A percentile compares a stretch with the other conserved stretches of the same genome.
These are phyloP conservation scores for Drosophila suzukii DNA, from an alignment of 1,140 invertebrate genomes.

Conservation along the genomic window DNA sequence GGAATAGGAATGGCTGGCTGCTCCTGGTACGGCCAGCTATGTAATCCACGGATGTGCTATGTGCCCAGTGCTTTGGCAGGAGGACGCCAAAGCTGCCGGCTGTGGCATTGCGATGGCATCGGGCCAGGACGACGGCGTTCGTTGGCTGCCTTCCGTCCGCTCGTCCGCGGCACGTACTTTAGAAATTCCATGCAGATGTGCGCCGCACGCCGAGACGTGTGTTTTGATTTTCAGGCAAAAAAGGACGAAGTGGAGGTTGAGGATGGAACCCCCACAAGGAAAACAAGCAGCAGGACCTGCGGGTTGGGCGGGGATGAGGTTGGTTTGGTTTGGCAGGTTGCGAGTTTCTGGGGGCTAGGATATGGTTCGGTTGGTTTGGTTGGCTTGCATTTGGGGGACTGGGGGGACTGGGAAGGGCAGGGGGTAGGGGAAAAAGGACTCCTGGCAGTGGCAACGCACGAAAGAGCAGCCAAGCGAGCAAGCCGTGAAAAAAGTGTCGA, in stretches of 20 bases:
- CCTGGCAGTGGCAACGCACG: slow-evolving; percentile 70
- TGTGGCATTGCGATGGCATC: slow-evolving; percentile 67
- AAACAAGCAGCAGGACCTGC: slow-evolving; percentile 49
- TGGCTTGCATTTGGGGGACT: slow-evolving; percentile 1
- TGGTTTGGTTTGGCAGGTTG: slow-evolving; percentile 42
- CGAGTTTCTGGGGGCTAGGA: slow-evolving; percentile 1
- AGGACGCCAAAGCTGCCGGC: slow-evolving; percentile 68
- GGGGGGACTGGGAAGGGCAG: neutral
- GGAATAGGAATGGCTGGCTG: slow-evolving; percentile 52
- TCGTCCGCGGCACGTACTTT: slow-evolving; percentile 78
- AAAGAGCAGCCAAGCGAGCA: slow-evolving; percentile 81
- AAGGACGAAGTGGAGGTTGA: slow-evolving; percentile 36
- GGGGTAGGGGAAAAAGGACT: slow-evolving; percentile 1
- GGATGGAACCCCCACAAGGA: slow-evolving; percentile 33
- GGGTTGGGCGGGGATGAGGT: slow-evolving; percentile 31
- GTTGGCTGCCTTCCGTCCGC: slow-evolving; percentile 38
- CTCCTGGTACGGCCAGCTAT: slow-evolving; percentile 62
- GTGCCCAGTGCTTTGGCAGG: slow-evolving; percentile 7
- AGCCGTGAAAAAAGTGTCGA: slow-evolving; percentile 82
- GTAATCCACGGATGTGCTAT: slow-evolving; percentile 73
- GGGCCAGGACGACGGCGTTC: slow-evolving; percentile 43
- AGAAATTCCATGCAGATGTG: slow-evolving; percentile 83
- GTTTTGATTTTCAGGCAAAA: slow-evolving; percentile 79
- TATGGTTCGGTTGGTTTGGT: slow-evolving; percentile 21
- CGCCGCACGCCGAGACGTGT: slow-evolving; percentile 81